These are phyloP conservation scores for Cichladusa arquata DNA, from an alignment of 2,113 vertebrate genomes.

Conservation along the genomic window DNA sequence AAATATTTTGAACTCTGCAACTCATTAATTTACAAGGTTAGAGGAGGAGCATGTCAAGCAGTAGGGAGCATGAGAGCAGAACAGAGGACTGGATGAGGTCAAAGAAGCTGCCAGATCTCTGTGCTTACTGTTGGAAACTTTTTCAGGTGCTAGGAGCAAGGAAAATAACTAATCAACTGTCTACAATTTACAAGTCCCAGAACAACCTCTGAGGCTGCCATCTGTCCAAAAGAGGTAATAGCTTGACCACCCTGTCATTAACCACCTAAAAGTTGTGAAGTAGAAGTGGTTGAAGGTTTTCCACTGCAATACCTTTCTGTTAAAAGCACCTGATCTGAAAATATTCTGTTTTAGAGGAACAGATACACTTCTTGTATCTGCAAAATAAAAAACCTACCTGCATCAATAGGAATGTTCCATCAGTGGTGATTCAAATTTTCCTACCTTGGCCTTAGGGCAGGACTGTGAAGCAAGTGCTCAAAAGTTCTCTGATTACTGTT, in stretches of 20 bases:
- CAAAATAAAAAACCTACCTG: background rate
- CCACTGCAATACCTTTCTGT: background rate
- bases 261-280: background rate
- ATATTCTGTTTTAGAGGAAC: background rate
- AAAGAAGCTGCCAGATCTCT: background rate
- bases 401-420: background rate
- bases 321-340: background rate
- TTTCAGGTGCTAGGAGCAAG: background rate
- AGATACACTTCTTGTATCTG: background rate
- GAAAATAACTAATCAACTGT: conserved; percentile 12
- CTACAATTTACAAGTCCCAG: background rate
- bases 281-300: background rate
- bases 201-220: background rate
- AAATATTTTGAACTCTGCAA: background rate
- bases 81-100: background rate
- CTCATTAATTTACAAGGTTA: background rate
- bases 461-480: background rate
- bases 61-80: background rate
- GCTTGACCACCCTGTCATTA: background rate
- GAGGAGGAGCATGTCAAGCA: background rate
- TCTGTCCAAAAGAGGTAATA: background rate
- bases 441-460: background rate
- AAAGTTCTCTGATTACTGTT: background rate
- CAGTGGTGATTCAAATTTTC: background rate
- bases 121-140: background rate